Conservation (phyloP, 2,888 invertebrate species). For the Calliphora vomitoria region DNA sequence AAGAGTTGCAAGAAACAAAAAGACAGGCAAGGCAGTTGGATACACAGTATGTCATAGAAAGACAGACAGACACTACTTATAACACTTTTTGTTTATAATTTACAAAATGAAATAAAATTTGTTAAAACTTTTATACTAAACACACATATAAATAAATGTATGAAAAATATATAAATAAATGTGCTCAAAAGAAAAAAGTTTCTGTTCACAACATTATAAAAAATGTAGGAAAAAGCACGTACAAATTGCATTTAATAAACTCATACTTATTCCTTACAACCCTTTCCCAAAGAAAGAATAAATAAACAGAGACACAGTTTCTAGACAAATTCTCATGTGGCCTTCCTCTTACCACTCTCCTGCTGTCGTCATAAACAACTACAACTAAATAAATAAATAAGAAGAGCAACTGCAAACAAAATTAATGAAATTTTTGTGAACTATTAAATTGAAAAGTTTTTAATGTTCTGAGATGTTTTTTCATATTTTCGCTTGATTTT, state of each 20-base stretch:
- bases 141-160: neutral
- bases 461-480: slow-evolving; percentile 34
- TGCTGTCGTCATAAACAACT: neutral
- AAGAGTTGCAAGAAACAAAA: neutral
- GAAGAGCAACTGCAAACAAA: slow-evolving; percentile 26
- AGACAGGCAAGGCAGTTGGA: neutral
- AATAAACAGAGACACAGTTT: neutral
- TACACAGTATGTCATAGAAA: neutral
- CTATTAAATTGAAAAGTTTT: slow-evolving; percentile 72
- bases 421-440: slow-evolving; percentile 65
- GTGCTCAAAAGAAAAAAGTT: slow-evolving; percentile 16
- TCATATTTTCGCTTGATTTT: neutral
- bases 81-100: slow-evolving; percentile 46
- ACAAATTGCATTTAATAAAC: slow-evolving; percentile 63
- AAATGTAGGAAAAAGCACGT: slow-evolving; percentile 54
- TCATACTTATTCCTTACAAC: neutral
- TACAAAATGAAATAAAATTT: slow-evolving; percentile 54
- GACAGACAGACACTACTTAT: slow-evolving; percentile 22
- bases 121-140: slow-evolving; percentile 24
- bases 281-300: neutral
- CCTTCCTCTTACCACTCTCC: neutral
- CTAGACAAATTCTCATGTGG: neutral
- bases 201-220: slow-evolving; percentile 39
- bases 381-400: slow-evolving; percentile 29
- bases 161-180: slow-evolving; percentile 1